Percentiles rank a stretch among this genome's conserved stretches.
phyloP scores from a whole-genome alignment of 2,113 vertebrate species.

The Heliornis fulica region DNA sequence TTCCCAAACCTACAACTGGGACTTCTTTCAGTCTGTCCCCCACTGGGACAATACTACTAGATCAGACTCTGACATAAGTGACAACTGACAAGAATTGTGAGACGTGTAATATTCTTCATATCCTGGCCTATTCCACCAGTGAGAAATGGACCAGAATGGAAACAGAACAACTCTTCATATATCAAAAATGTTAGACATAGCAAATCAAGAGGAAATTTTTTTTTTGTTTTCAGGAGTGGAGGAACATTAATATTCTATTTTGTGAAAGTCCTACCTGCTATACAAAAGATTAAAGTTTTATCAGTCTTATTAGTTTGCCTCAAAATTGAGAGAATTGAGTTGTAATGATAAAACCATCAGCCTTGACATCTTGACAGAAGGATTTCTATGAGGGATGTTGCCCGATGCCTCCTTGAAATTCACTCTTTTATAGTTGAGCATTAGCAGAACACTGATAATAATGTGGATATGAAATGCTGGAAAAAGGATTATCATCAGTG shows the following conservation, averaged over 20 bases:
- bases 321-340: background rate
- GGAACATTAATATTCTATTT: background rate
- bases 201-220: background rate
- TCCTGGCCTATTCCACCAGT: background rate
- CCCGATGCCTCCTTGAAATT: background rate
- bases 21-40: background rate
- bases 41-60: background rate
- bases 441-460: background rate
- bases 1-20: background rate
- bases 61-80: background rate
- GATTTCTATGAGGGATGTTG: background rate
- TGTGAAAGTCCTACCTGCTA: background rate
- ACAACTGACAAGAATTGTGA: background rate
- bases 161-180: background rate
- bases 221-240: background rate
- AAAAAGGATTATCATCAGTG: background rate
- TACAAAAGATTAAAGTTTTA: background rate
- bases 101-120: background rate
- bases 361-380: background rate
- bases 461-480: background rate
- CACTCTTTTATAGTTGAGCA: background rate
- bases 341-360: background rate
- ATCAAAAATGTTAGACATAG: background rate
- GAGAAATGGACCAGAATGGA: background rate
- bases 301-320: background rate